Conservation (phyloP, 1,140 invertebrate species). For the Mesaphorura yosii region DNA sequence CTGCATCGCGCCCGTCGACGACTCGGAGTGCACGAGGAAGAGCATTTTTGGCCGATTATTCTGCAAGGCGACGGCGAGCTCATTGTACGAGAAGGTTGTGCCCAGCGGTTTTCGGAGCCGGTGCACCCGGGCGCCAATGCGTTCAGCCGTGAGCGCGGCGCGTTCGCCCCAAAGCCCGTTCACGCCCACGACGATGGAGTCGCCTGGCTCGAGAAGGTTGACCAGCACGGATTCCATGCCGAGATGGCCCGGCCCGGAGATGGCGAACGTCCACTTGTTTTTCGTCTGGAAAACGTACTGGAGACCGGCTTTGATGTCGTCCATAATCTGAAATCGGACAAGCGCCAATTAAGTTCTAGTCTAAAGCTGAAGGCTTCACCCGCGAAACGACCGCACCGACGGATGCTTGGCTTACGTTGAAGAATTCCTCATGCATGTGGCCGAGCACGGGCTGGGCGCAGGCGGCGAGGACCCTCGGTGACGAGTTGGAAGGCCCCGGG, state of each 20-base stretch:
- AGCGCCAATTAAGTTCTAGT: too few relatives aligned
- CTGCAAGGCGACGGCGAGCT: slow-evolving; percentile 49
- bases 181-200: slow-evolving; percentile 59
- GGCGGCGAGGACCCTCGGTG: slow-evolving; percentile 30
- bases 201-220: slow-evolving; percentile 64
- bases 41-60: slow-evolving; percentile 53
- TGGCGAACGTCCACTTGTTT: slow-evolving; percentile 61
- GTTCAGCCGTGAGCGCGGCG: slow-evolving; percentile 53
- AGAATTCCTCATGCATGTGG: slow-evolving; percentile 57
- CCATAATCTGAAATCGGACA: slow-evolving; percentile 73
- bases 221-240: slow-evolving; percentile 70
- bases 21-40: slow-evolving; percentile 75
- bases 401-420: slow-evolving; percentile 43
- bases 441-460: slow-evolving; percentile 52
- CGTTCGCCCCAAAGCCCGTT: slow-evolving; percentile 72
- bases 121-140: slow-evolving; percentile 44
- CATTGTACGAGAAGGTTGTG: slow-evolving; percentile 44
- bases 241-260: slow-evolving; percentile 65
- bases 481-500: slow-evolving; percentile 61
- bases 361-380: too few relatives aligned
- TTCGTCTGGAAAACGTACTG: slow-evolving; percentile 74
- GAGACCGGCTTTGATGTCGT: slow-evolving; percentile 69
- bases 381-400: too few relatives aligned
- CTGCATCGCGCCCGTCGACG: slow-evolving; percentile 69
- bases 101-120: slow-evolving; percentile 41